Evolutionary conservation across 2,797 vertebrate species (phyloP).

Genomic region (Oreonectes daqikongensis): DNA sequence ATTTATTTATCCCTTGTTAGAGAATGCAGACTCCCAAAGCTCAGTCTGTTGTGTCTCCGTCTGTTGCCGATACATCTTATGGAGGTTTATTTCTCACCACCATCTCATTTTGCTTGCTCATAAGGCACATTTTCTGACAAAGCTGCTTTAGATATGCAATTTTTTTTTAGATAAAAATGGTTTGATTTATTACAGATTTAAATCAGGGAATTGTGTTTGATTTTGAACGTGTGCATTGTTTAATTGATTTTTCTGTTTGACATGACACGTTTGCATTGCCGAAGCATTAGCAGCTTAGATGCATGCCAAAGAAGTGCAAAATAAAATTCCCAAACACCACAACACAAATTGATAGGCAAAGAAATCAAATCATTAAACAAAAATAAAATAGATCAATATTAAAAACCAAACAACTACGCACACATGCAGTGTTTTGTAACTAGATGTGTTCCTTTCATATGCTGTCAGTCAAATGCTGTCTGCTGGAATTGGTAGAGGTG

Average conservation of each 20-base stretch:
- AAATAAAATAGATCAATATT: neutral
- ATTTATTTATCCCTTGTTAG: neutral
- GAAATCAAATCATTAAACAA: neutral
- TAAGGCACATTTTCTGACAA: no score
- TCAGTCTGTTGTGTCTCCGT: neutral
- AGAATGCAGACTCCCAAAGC: neutral
- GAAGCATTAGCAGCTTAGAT: neutral
- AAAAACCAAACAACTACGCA: neutral
- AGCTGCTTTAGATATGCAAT: no score
- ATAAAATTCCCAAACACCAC: neutral
- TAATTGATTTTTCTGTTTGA: neutral
- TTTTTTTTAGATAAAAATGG: no score
- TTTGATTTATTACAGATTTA: neutral
- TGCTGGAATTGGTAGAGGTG: constrained; percentile 55
- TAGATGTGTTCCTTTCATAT: constrained; percentile 46
- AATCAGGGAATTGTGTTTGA: neutral
- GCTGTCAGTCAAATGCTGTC: constrained; percentile 50
- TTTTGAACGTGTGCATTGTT: neutral
- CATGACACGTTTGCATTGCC: neutral
- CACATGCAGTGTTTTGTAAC: neutral
- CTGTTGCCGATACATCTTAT: no score
- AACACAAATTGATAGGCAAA: no score
- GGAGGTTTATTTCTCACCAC: no score
- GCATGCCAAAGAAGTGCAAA: neutral
- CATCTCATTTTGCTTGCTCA: no score